A percentile compares a stretch with the other conserved stretches of the same genome.
These are phyloP conservation scores for Mormyrus lacerda DNA, from an alignment of 2,113 vertebrate species.

Conservation along the genomic window DNA sequence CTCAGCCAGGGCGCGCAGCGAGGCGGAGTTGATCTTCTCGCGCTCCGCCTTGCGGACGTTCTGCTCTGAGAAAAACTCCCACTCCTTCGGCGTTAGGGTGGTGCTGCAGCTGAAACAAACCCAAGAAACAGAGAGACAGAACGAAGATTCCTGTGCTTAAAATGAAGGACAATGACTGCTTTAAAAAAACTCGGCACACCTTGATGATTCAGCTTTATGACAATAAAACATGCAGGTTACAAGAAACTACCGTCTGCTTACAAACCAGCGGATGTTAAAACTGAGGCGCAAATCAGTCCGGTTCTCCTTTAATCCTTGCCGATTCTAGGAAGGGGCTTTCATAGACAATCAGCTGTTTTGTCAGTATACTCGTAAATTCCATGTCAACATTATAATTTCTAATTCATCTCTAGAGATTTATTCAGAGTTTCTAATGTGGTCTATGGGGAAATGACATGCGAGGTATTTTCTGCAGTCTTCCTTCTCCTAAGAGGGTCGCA, in stretches of 20 bases:
- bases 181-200: neutral
- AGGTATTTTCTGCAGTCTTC: neutral
- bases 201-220: neutral
- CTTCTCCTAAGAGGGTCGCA: neutral
- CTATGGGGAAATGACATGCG: neutral
- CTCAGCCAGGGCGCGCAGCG: constrained; percentile 64
- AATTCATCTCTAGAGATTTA: neutral
- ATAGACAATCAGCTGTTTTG: neutral
- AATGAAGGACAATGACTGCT: neutral
- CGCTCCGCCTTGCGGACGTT: constrained; percentile 75
- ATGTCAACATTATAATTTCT: neutral
- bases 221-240: neutral
- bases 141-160: neutral
- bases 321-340: neutral
- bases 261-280: neutral
- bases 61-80: constrained; percentile 69
- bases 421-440: neutral
- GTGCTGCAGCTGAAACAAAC: constrained; percentile 39
- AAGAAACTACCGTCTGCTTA: neutral
- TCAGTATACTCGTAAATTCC: neutral
- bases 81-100: constrained; percentile 68
- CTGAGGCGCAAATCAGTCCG: neutral
- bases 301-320: neutral
- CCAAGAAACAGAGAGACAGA: neutral
- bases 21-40: constrained; percentile 70